Evolutionary conservation across 2,797 vertebrate genomes (phyloP).

Genomic region (Choloepus didactylus): DNA sequence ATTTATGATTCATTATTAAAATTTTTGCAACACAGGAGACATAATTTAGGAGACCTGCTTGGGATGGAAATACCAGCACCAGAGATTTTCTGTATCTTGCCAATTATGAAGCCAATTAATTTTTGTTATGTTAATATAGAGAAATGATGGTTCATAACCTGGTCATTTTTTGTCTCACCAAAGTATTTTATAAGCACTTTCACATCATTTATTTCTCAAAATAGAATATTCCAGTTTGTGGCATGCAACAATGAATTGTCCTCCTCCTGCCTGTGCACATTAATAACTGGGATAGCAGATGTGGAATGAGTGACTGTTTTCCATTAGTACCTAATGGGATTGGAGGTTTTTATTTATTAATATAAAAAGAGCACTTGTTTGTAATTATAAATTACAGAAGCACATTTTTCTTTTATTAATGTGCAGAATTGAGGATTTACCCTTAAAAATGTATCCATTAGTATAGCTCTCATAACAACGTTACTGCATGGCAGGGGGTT

Average conservation of each 20-base stretch:
- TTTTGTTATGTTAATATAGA: slow-evolving; percentile 8
- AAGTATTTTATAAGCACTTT: slow-evolving; percentile 56
- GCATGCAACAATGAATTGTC: slow-evolving; percentile 3
- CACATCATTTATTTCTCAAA: slow-evolving; percentile 43
- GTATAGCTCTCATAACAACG: not conserved
- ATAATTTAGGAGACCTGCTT: slow-evolving; percentile 20
- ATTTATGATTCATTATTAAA: slow-evolving; percentile 2
- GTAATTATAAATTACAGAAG: slow-evolving; percentile 45
- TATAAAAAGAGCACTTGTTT: slow-evolving; percentile 20
- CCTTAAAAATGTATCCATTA: slow-evolving; percentile 38
- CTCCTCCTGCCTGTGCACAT: not conserved
- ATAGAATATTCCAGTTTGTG: slow-evolving; percentile 33
- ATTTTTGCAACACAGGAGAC: not conserved
- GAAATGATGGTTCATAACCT: not conserved
- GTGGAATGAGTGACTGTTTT: slow-evolving; percentile 48
- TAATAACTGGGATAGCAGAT: slow-evolving; percentile 32
- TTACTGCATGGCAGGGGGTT: not conserved
- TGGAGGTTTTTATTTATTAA: slow-evolving; percentile 65
- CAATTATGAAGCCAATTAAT: slow-evolving; percentile 18
- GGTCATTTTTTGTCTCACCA: slow-evolving; percentile 27
- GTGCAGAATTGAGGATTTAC: slow-evolving; percentile 7
- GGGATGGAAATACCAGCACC: not conserved
- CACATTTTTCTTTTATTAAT: slow-evolving; percentile 23
- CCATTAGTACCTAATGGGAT: slow-evolving; percentile 40
- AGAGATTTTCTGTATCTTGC: slow-evolving; percentile 13